phyloP scores from a whole-genome alignment of 2,113 vertebrate species.

The Channa maculata region DNA sequence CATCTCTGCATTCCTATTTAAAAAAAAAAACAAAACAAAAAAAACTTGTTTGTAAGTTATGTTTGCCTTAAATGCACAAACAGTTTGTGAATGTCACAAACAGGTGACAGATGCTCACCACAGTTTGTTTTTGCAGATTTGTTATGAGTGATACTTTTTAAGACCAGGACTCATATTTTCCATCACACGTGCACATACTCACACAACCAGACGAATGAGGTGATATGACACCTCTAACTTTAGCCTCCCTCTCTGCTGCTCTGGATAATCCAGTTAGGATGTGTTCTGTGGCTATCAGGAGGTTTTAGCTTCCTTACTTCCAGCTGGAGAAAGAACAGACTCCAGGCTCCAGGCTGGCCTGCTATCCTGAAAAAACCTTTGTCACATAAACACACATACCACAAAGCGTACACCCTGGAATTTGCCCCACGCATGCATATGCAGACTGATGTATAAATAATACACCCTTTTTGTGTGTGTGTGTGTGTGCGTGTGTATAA shows the following conservation, averaged over 20 bases:
- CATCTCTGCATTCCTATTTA: not conserved
- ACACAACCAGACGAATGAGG: conserved; percentile 52
- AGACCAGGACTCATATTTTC: conserved; percentile 66
- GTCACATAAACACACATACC: conserved; percentile 29
- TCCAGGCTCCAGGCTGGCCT: conserved; percentile 21
- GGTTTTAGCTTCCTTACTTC: conserved; percentile 25
- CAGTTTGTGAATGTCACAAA: conserved; percentile 23
- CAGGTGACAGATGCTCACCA: conserved; percentile 16
- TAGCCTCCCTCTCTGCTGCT: conserved; percentile 56
- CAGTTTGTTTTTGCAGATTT: conserved; percentile 47
- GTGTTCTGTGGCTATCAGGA: conserved; percentile 37
- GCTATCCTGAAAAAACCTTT: conserved; percentile 41
- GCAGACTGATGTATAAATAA: not conserved
- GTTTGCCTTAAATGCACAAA: not conserved
- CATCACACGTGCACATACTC: conserved; percentile 56
- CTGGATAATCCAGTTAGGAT: conserved; percentile 66
- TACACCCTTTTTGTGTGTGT: not conserved
- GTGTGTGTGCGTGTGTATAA: conserved; percentile 15
- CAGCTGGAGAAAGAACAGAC: conserved; percentile 32
- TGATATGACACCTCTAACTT: conserved; percentile 74
- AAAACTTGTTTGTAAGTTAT: no score
- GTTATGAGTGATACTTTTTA: conserved; percentile 44
- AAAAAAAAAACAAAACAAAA: not conserved
- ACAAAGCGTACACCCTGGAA: conserved; percentile 1
- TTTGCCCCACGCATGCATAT: not conserved